Evolutionary conservation across 2,888 invertebrate species (phyloP), one percentile per base, ranked within the genome.

Genomic region (Pseudococcus jackbeardsleyi): DNA sequence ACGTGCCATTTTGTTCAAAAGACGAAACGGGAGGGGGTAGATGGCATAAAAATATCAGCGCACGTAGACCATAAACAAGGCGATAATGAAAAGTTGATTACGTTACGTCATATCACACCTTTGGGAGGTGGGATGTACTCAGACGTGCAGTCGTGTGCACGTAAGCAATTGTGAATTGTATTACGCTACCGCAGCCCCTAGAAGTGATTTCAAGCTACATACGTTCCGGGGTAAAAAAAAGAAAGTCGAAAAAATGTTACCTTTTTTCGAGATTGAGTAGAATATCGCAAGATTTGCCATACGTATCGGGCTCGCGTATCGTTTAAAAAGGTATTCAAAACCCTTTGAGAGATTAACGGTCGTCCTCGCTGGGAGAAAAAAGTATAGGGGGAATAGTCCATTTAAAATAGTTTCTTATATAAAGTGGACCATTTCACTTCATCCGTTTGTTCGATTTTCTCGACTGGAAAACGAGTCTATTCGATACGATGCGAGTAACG

Each of bases 391-490:
- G 19, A n/a, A 12, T 68, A 68, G 86, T 86, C 86, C 48, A 86
- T 86, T 86, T 72, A 86, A 46, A 86, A 86, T 86, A 86, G 86
- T 72, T 82, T 72, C 86, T 33, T n/a, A n/a, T 86, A 72, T 86
- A 72, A 86, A 86, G 86, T 86, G 72, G 86, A 72, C 86, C 64
- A 68, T 72, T 72, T 48, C 46, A 72, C 64, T 86, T 86, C 68
- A 86, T 86, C 86, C 86, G 68, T 86, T 86, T 39, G 86, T 46
- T 86, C 48, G 86, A 86, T 86, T 86, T 86, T 48, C 86, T 86
- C 86, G 48, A 77, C 72, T 86, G 86, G 86, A 86, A 86, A 86
- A 86, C 86, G 19, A 86, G 72, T 33, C 26, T 33, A 48, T 6
- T n/a, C 26, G 79, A 79, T 79, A 79, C 46, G 39, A 22, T 12